Evolutionary conservation across 2,113 vertebrate genomes (phyloP).

Genomic region (Riparia riparia): DNA sequence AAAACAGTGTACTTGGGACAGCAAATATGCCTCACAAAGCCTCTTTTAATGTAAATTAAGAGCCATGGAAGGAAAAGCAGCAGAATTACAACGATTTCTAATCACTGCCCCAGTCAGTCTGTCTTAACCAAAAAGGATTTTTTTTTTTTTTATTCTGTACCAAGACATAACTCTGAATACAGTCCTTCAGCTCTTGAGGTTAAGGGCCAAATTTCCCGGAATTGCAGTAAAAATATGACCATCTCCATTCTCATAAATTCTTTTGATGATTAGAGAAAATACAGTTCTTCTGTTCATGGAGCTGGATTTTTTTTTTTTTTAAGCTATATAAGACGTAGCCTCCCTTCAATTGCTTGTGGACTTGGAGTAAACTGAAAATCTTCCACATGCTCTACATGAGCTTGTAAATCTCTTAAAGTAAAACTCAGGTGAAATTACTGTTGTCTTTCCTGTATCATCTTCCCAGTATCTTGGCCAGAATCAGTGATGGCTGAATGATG

Average conservation of each 20-base stretch:
- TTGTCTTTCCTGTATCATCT: not conserved
- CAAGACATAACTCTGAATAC: not conserved
- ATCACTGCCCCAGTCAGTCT: not conserved
- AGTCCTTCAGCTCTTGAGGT: not conserved
- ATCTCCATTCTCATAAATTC: not conserved
- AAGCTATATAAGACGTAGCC: rapidly evolving
- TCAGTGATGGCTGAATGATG: not conserved
- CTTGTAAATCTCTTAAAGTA: not conserved
- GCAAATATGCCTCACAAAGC: not conserved
- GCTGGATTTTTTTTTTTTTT: not conserved
- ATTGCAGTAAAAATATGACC: not conserved
- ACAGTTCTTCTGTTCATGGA: not conserved
- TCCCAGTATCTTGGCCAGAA: not conserved
- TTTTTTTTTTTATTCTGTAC: not conserved
- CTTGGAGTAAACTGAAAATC: not conserved
- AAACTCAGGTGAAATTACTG: not conserved
- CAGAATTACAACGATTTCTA: not conserved
- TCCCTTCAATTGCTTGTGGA: not conserved
- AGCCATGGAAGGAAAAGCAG: not conserved
- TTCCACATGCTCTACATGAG: rapidly evolving
- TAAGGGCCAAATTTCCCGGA: not conserved
- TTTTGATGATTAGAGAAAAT: not conserved
- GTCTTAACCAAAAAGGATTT: not conserved
- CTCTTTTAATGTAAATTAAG: not conserved
- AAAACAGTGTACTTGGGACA: not conserved